Percentiles rank a stretch among this genome's conserved stretches.
Conservation (phyloP, 2,888 invertebrate genomes). For the Ethmia dodecea region DNA sequence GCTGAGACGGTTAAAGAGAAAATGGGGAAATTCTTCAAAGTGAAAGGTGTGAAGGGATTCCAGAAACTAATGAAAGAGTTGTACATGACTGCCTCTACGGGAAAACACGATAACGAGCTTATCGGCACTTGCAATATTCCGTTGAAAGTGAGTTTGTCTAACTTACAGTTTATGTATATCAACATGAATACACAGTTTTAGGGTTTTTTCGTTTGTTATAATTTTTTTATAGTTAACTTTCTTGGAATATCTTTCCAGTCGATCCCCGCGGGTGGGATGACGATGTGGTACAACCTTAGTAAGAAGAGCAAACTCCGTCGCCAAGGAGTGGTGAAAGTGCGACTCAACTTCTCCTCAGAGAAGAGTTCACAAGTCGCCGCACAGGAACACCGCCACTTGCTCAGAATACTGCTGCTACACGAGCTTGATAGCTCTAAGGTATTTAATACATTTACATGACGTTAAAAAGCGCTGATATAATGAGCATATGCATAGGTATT, state of each 20-base stretch:
- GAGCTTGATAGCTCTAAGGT: conserved; percentile 89
- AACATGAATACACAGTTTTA: no score
- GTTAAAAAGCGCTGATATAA: no score
- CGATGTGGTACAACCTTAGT: conserved; percentile 94
- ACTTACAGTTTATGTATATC: no score
- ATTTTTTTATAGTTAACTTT: no score
- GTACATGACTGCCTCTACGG: conserved; percentile 95
- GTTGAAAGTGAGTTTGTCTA: conserved; percentile 85
- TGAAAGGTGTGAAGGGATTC: conserved; percentile 90
- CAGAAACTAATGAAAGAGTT: conserved; percentile 92
- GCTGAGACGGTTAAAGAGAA: conserved; percentile 93
- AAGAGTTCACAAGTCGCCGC: conserved; percentile 90
- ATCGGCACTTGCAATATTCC: conserved; percentile 93
- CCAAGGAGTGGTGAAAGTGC: conserved; percentile 92
- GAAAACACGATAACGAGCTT: conserved; percentile 96
- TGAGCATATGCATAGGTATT: no score
- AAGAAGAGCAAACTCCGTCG: conserved; percentile 89
- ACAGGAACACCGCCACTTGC: conserved; percentile 89
- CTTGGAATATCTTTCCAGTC: no score
- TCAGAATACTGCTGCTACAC: conserved; percentile 86
- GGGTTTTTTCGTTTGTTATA: no score
- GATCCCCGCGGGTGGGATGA: conserved; percentile 94
- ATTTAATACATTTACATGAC: no score
- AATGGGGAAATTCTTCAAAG: conserved; percentile 89
- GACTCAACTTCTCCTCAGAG: conserved; percentile 90